These are phyloP conservation scores for Oxyscelio sp. DNA, from an alignment of 2,888 invertebrate species.

Conservation along the genomic window DNA sequence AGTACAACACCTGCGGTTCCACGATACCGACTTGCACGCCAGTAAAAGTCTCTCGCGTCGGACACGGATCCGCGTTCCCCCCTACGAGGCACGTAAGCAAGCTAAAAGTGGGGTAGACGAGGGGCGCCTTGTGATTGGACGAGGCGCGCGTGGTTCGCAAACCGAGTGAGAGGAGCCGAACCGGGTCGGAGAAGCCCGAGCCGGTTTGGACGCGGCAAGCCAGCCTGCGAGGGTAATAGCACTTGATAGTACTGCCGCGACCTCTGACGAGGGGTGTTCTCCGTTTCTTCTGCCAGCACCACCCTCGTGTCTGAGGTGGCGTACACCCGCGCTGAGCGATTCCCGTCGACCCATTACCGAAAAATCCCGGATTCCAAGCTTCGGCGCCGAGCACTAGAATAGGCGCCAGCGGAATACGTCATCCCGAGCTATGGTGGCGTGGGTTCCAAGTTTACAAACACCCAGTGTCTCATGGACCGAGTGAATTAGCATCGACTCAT, in stretches of 20 bases:
- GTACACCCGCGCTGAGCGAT: constrained; percentile 37
- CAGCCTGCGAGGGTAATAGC: constrained; percentile 80
- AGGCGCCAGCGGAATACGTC: background rate
- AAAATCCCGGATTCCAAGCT: background rate
- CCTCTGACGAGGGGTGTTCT: constrained; percentile 83
- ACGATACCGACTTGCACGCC: constrained; percentile 68
- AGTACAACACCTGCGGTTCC: constrained; percentile 73
- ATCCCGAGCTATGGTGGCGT: background rate
- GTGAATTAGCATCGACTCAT: too few species aligned
- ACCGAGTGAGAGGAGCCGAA: constrained; percentile 56
- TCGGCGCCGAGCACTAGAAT: background rate
- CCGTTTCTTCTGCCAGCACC: constrained; percentile 55
- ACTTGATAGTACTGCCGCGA: constrained; percentile 86
- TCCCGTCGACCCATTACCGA: background rate
- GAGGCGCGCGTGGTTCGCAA: constrained; percentile 69
- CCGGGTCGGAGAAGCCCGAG: constrained; percentile 73
- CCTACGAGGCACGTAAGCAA: constrained; percentile 36
- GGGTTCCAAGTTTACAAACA: background rate
- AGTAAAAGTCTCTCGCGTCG: constrained; percentile 66
- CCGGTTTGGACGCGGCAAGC: constrained; percentile 84
- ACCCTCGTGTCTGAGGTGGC: constrained; percentile 59
- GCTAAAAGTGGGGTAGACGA: constrained; percentile 64
- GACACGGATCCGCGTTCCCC: constrained; percentile 51
- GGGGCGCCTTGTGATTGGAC: constrained; percentile 71
- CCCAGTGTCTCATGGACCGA: background rate